Evolutionary conservation across 2,797 vertebrate species (phyloP).

Genomic region (Epinephelus malabaricus): DNA sequence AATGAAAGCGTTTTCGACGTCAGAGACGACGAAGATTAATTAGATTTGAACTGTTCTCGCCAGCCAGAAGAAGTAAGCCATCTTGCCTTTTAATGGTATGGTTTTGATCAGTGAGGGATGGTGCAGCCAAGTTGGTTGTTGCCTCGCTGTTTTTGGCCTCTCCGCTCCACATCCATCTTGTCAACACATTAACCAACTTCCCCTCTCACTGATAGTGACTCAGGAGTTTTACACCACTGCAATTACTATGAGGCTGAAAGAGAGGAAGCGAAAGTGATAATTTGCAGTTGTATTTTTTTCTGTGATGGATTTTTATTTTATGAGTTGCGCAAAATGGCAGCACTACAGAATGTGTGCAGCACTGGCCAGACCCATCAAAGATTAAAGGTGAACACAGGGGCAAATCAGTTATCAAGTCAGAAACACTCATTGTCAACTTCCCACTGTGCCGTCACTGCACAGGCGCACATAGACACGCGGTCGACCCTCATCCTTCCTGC

Average conservation of each 20-base stretch:
- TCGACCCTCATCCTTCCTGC: conserved; percentile 72
- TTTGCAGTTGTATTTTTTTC: conserved; percentile 46
- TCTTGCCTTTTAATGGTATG: conserved; percentile 56
- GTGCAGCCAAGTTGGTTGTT: conserved; percentile 57
- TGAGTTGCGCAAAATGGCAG: conserved; percentile 9
- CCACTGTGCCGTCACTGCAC: conserved; percentile 77
- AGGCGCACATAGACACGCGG: conserved; percentile 32
- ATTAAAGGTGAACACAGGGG: conserved; percentile 86
- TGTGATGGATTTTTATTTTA: conserved; percentile 28
- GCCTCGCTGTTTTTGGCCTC: conserved; percentile 64
- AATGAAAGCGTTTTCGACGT: conserved; percentile 64
- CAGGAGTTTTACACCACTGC: conserved; percentile 27
- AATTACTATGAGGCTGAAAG: conserved; percentile 44
- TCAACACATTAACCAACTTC: conserved; percentile 65
- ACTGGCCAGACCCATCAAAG: conserved; percentile 73
- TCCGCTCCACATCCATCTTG: conserved; percentile 63
- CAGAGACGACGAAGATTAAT: conserved; percentile 64
- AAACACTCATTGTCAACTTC: conserved; percentile 82
- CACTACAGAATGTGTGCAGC: not conserved
- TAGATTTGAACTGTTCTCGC: conserved; percentile 60
- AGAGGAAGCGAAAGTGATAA: conserved; percentile 54
- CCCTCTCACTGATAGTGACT: conserved; percentile 50
- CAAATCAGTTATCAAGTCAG: conserved; percentile 85
- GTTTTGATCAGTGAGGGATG: conserved; percentile 65
- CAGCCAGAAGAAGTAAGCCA: conserved; percentile 51